These are phyloP conservation scores for Scaptomyza montana DNA, from an alignment of 1,140 invertebrate species.

Conservation along the genomic window DNA sequence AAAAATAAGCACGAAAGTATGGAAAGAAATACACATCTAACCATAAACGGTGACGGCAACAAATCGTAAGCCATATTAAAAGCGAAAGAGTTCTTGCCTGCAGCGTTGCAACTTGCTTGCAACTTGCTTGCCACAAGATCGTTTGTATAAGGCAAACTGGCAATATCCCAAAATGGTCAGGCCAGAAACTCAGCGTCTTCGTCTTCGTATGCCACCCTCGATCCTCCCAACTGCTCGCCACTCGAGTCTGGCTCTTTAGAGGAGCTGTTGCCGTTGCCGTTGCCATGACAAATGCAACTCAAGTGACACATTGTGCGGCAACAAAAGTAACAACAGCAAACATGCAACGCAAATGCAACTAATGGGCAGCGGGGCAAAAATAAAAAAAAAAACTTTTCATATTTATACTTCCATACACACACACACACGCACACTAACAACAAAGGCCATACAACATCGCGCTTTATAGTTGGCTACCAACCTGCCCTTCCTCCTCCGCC, in stretches of 20 bases:
- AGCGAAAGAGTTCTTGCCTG: slow-evolving; percentile 53
- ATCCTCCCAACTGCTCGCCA: slow-evolving; percentile 10
- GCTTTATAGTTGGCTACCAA: slow-evolving; percentile 36
- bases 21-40: slow-evolving; percentile 39
- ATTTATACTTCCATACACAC: slow-evolving; percentile 48
- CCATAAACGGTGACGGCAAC: slow-evolving; percentile 63
- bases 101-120: too few relatives aligned
- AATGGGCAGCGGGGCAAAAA: slow-evolving; percentile 52
- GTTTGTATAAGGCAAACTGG: slow-evolving; percentile 66
- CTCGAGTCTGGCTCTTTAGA: slow-evolving; percentile 49
- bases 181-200: slow-evolving; percentile 13
- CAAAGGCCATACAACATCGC: slow-evolving; percentile 46
- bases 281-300: slow-evolving; percentile 79
- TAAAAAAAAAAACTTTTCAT: slow-evolving; percentile 40
- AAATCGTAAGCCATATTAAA: slow-evolving; percentile 58
- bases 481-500: neutral
- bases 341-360: slow-evolving; percentile 56
- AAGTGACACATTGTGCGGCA: slow-evolving; percentile 76
- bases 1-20: neutral
- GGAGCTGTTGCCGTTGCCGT: slow-evolving; percentile 35
- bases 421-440: slow-evolving; percentile 11
- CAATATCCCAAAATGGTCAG: slow-evolving; percentile 72
- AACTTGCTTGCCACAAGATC: slow-evolving; percentile 2
- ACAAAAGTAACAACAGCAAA: slow-evolving; percentile 53
- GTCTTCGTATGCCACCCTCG: neutral